Conservation (phyloP, 2,888 invertebrate genomes). For the Hypercompe scribonia region DNA sequence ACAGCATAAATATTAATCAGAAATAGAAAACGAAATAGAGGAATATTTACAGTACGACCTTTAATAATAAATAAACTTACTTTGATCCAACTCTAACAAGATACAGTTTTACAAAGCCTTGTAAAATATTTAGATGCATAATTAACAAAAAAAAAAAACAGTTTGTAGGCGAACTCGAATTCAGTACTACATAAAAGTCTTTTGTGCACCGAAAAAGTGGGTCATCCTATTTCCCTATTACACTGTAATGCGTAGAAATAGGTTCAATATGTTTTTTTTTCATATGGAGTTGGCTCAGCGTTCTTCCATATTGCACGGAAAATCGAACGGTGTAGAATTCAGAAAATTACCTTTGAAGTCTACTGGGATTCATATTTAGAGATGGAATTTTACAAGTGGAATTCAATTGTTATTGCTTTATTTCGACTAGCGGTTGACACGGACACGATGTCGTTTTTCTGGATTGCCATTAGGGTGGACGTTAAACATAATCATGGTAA, state of each 20-base stretch:
- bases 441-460: too few relatives aligned
- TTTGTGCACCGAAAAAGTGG: constrained; percentile 74
- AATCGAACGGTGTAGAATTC: constrained; percentile 10
- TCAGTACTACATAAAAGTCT: constrained; percentile 76
- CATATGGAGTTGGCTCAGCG: constrained; percentile 28
- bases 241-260: constrained; percentile 58
- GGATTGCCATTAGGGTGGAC: too few relatives aligned
- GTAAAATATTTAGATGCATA: constrained; percentile 46
- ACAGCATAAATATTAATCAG: neutral
- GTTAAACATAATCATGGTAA: too few relatives aligned
- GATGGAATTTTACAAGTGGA: constrained; percentile 7
- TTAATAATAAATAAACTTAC: constrained; percentile 20
- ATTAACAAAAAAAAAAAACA: constrained; percentile 56
- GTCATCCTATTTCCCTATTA: constrained; percentile 67
- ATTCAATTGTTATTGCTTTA: neutral
- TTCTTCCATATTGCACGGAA: constrained; percentile 13
- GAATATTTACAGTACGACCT: constrained; percentile 8
- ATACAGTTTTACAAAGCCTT: constrained; percentile 37
- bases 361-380: constrained; percentile 1
- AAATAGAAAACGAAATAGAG: constrained; percentile 5
- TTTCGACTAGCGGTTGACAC: too few relatives aligned
- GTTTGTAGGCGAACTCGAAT: constrained; percentile 61
- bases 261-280: constrained; percentile 21
- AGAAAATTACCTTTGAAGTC: constrained; percentile 12
- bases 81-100: constrained; percentile 24